These are phyloP conservation scores for Tupiocoris notatus DNA, from an alignment of 2,888 invertebrate genomes.

Conservation along the genomic window DNA sequence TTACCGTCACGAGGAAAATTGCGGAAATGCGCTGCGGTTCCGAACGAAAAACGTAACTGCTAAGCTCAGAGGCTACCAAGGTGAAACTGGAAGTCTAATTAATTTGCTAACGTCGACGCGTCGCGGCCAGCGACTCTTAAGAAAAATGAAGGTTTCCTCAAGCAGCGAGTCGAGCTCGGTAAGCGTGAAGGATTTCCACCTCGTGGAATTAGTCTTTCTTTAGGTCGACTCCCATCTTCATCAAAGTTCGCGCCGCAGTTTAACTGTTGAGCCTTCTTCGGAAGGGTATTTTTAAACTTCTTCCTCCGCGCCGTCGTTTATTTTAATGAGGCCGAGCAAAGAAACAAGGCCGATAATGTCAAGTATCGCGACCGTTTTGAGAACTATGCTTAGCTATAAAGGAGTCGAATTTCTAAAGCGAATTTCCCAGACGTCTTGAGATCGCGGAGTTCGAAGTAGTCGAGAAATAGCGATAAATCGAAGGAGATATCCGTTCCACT, in stretches of 20 bases:
- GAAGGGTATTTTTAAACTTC: not conserved
- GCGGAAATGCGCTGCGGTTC: no score
- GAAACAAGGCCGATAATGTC: not conserved
- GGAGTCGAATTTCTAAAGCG: not conserved
- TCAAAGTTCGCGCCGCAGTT: slow-evolving; percentile 16
- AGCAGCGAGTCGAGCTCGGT: no score
- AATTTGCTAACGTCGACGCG: not conserved
- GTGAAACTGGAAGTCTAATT: not conserved
- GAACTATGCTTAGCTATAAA: no score
- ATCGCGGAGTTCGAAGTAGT: no score
- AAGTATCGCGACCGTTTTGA: not conserved
- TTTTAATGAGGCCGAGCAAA: not conserved
- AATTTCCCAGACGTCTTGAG: not conserved
- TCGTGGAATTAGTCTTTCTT: not conserved
- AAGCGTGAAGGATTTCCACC: not conserved
- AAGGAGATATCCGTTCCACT: no score
- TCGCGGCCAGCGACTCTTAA: not conserved
- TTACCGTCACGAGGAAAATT: no score
- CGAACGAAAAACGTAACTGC: no score
- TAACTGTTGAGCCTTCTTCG: slow-evolving; percentile 25
- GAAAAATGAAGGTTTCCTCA: not conserved
- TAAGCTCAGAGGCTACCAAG: not conserved
- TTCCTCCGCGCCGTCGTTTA: not conserved
- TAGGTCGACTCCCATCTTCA: slow-evolving; percentile 18
- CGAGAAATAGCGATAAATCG: no score